These are phyloP conservation scores for Celastrina argiolus DNA, from an alignment of 2,888 invertebrate species.

Conservation along the genomic window DNA sequence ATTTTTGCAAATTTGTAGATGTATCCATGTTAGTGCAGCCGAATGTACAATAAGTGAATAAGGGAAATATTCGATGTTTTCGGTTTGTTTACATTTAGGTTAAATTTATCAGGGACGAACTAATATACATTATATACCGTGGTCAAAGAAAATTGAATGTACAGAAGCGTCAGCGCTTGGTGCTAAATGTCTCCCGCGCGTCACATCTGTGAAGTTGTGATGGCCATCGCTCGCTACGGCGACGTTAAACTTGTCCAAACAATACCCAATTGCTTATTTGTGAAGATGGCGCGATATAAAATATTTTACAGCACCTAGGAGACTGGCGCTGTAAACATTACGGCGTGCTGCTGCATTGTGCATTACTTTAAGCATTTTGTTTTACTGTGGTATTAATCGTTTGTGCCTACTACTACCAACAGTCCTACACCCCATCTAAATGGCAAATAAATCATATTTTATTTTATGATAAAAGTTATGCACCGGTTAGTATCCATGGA, in stretches of 20 bases:
- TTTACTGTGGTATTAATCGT: background rate
- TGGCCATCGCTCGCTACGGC: constrained; percentile 41
- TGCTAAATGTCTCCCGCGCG: constrained; percentile 69
- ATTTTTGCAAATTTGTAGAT: no score
- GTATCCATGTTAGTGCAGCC: no score
- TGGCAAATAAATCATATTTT: no score
- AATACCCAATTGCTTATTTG: constrained; percentile 27
- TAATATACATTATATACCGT: no score
- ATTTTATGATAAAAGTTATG: no score
- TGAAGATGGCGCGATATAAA: constrained; percentile 24
- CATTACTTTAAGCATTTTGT: background rate
- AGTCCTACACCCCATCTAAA: no score
- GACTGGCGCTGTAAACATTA: constrained; percentile 11
- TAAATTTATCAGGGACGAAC: no score
- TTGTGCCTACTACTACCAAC: no score
- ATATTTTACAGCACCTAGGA: constrained; percentile 24
- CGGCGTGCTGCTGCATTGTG: background rate
- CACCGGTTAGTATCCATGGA: no score
- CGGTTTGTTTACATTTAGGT: no score
- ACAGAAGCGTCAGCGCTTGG: constrained; percentile 57
- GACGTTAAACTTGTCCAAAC: constrained; percentile 26
- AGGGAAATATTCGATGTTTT: no score
- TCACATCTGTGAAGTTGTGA: constrained; percentile 59
- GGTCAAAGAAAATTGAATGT: constrained; percentile 74
- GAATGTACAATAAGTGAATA: no score